Conservation (phyloP, 2,797 vertebrate species). For the Sardinella longiceps region DNA sequence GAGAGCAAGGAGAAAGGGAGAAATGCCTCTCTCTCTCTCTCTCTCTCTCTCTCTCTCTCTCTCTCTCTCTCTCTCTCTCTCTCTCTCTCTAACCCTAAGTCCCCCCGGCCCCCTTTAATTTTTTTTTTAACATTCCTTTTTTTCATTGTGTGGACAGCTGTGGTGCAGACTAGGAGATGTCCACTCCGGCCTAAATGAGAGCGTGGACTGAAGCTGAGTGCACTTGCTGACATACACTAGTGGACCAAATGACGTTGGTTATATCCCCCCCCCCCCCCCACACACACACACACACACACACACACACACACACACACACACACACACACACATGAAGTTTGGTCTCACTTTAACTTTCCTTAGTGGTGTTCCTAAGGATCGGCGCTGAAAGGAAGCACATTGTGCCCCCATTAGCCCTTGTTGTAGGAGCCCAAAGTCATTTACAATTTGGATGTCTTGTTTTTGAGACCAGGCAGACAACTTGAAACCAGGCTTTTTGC, state of each 20-base stretch:
- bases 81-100: not conserved
- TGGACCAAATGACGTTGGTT: not conserved
- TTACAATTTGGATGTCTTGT: not conserved
- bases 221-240: not conserved
- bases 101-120: constrained; percentile 25
- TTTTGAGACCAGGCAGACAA: not conserved
- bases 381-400: not conserved
- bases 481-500: constrained; percentile 7
- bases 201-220: not conserved
- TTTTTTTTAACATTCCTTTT: constrained; percentile 26
- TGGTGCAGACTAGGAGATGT: constrained; percentile 45
- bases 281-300: not conserved
- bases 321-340: not conserved
- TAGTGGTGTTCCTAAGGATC: not conserved
- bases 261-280: no score
- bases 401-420: constrained; percentile 6
- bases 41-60: no score
- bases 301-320: not conserved
- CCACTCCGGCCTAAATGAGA: constrained; percentile 56
- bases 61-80: no score
- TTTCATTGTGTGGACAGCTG: constrained; percentile 67
- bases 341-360: not conserved
- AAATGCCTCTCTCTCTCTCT: constrained; percentile 10
- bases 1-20: constrained; percentile 20
- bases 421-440: not conserved